Evolutionary conservation across 2,888 invertebrate species (phyloP), one percentile per base, ranked within the genome.

Genomic region (Hyles lineata): DNA sequence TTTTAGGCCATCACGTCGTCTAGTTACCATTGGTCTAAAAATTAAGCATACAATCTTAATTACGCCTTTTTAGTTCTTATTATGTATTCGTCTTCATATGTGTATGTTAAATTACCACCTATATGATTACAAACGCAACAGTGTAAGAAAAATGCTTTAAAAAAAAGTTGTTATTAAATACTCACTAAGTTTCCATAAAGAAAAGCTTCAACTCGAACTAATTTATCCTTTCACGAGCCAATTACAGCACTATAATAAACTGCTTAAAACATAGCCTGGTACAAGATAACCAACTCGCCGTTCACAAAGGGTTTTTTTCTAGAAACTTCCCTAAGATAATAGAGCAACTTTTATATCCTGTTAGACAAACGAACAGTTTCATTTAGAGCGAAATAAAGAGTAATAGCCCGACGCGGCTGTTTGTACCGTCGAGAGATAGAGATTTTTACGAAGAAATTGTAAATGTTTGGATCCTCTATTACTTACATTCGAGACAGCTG

Each of bases 401-500:
- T 79, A 82, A 83, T 79, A 74, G 74, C 62, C 76, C 75, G 76
- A 77, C 77, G 32, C 70, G 59, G 29, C 61, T 55, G 70, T 29
- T 25, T 25, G 17, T 15, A 52, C 17, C 55, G 43, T 50, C 25
- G 19, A 7, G 17, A 19, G 9, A 50, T 70, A 29, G 25, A 9
- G 21, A 23, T 29, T 70, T 55, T 70, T 70, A 23, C 17, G 15
- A 43, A 69, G 17, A 23, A 29, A 19, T 70, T 55, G 9, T 17
- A n/a, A 70, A 70, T 43, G 43, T 67, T 15, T 43, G n/a, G 8
- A 43, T 19, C 11, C 35, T 21, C 55, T 67, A 23, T 32, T 67
- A 92, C 92, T 89, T 81, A 92, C 92, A 89, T 70, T 90, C 90
- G 73, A 90, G 77, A 75, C 88, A 82, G 74, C 83, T 84, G 85